A percentile compares a stretch with the other conserved stretches of the same genome.
Conservation (phyloP, 2,113 vertebrate genomes). For the Alouatta palliata region DNA sequence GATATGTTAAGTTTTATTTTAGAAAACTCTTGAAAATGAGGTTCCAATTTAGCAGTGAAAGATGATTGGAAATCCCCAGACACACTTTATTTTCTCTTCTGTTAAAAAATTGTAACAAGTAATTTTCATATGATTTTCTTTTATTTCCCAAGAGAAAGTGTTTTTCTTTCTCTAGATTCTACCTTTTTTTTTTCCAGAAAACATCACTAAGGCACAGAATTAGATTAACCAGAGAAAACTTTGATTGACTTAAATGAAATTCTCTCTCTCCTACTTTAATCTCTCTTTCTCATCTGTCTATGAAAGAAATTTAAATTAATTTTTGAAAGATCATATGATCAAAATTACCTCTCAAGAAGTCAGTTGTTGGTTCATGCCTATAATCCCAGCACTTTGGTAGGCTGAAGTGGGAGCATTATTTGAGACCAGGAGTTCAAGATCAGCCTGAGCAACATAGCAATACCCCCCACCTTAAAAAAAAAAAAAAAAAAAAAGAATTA, state of each 20-base stretch:
- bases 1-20: slow-evolving; percentile 34
- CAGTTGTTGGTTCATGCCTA: background rate
- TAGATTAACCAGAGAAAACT: slow-evolving; percentile 35
- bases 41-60: slow-evolving; percentile 18
- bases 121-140: slow-evolving; percentile 53
- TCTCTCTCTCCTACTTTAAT: background rate
- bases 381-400: too few relatives aligned
- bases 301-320: slow-evolving; percentile 10
- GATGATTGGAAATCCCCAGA: slow-evolving; percentile 9
- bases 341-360: background rate
- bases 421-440: too few relatives aligned
- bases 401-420: too few relatives aligned
- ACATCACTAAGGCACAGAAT: background rate
- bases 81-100: slow-evolving; percentile 57
- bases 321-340: slow-evolving; percentile 29
- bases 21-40: slow-evolving; percentile 18
- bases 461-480: too few relatives aligned
- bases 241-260: background rate
- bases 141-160: slow-evolving; percentile 12
- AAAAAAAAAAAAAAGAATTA: too few relatives aligned
- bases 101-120: slow-evolving; percentile 40
- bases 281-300: background rate
- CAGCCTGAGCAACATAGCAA: too few relatives aligned
- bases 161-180: background rate
- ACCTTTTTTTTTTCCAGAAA: slow-evolving; percentile 25